Evolutionary conservation across 2,888 invertebrate species (phyloP), one percentile per base, ranked within the genome.

Genomic region (Cerceris rybyensis): DNA sequence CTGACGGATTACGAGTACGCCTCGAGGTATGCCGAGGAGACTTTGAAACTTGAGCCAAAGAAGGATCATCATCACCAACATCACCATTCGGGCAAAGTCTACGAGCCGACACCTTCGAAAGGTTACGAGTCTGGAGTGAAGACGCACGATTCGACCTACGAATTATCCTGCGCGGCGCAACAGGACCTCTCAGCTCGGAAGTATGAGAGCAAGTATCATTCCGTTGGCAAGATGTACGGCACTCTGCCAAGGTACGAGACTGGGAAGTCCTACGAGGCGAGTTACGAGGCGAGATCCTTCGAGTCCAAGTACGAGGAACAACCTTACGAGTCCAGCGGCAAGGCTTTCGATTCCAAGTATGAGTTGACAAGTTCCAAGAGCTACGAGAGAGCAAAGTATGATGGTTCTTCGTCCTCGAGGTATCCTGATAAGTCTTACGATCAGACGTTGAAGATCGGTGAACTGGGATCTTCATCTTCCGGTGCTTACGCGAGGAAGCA

Each of bases 101-200:
- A 91, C 79, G 91, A 92, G 55, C 80, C 88, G 0, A 66, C 86
- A 0, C 61, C 87, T 1, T 89, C 90, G 7, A 91, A 91, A 66
- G 91, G 90, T 41, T 92, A 92, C 75, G 92, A 92, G 39, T 92
- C 92, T 2, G 92, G 92, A 0, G 87, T 92, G 7, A 92, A 92
- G 81, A 92, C 92, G 0, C 88, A 90, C 65, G 92, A 92, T 11
- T 89, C 90, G 16, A 86, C 88, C 4, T 92, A 92, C 80, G 92
- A 92, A 16, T 76, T 92, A n/a, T 79, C 87, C 5, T 86, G 86
- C 41, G 67, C 90, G 14, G 81, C 80, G 52, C 88, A 89, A 60
- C 89, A 88, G 43, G 90, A 91, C 0, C 71, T 85, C 5, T 72
- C 83, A 7, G 58, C 81, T 2, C 85, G 87, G 39, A 86, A 86